Evolutionary conservation across 2,113 vertebrate species (phyloP).

Genomic region (Phyllostomus discolor): DNA sequence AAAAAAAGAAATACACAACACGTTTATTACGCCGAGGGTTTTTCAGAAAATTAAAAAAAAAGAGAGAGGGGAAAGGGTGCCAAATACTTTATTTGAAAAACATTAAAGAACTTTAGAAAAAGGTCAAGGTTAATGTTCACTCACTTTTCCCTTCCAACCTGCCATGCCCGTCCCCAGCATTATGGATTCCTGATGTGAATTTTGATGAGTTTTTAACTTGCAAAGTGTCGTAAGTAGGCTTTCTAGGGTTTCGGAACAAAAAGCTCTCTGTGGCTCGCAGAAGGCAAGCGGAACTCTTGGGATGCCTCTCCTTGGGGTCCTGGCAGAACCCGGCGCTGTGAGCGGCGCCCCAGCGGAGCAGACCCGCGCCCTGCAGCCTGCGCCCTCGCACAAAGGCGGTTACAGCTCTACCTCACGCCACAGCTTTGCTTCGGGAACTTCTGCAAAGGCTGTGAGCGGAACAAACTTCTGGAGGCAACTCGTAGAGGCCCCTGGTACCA

Average conservation of each 20-base stretch:
- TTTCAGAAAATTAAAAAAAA: not conserved
- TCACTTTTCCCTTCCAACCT: not conserved
- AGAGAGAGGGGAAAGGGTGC: not conserved
- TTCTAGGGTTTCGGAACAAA: not conserved
- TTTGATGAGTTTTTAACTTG: slow-evolving; percentile 33
- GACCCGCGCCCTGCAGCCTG: not conserved
- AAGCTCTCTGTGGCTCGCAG: not conserved
- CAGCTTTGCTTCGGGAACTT: rapidly evolving
- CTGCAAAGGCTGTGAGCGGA: rapidly evolving
- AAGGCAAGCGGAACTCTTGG: not conserved
- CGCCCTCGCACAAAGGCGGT: rapidly evolving
- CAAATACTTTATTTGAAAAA: not conserved
- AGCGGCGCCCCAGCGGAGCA: rapidly evolving
- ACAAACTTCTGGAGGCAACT: not conserved
- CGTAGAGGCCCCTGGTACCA: not conserved
- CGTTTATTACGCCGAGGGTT: not conserved
- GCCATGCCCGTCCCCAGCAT: not conserved
- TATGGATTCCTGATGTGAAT: not conserved
- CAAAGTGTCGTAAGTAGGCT: not conserved
- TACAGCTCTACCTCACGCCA: rapidly evolving
- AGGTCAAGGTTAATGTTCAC: not conserved
- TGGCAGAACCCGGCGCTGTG: rapidly evolving
- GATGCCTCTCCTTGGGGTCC: not conserved
- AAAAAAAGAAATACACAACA: not conserved
- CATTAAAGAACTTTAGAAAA: not conserved